Percentiles rank a stretch among this genome's conserved stretches.
These are phyloP conservation scores for Prunella strophiata DNA, from an alignment of 2,797 vertebrate species.

Conservation along the genomic window DNA sequence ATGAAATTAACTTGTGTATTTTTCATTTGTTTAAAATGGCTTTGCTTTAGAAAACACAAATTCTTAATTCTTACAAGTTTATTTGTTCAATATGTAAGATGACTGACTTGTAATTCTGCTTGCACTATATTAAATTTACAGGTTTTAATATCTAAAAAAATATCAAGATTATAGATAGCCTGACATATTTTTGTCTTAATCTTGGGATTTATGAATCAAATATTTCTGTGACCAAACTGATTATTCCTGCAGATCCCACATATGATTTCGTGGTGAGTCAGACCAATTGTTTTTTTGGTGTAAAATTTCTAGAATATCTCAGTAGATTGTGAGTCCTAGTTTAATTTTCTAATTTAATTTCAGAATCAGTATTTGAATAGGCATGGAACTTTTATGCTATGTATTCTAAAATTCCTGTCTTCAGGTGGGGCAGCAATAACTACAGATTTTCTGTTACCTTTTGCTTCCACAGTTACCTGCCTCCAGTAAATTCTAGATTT, in stretches of 20 bases:
- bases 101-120: not conserved
- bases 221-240: not conserved
- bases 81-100: not conserved
- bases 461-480: not conserved
- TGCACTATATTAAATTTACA: not conserved
- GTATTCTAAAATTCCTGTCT: not conserved
- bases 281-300: not conserved
- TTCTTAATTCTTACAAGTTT: not conserved
- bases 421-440: not conserved
- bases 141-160: not conserved
- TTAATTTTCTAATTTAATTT: not conserved
- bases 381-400: not conserved
- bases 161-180: not conserved
- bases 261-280: not conserved
- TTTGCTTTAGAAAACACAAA: not conserved
- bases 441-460: not conserved
- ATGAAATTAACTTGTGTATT: not conserved
- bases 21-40: not conserved
- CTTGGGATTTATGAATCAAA: not conserved
- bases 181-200: not conserved
- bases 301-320: not conserved
- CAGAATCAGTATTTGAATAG: not conserved
- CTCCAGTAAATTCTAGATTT: not conserved
- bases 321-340: not conserved
- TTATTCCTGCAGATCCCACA: not conserved